Conservation (phyloP, 2,888 invertebrate species). For the Argyresthia albistria region DNA sequence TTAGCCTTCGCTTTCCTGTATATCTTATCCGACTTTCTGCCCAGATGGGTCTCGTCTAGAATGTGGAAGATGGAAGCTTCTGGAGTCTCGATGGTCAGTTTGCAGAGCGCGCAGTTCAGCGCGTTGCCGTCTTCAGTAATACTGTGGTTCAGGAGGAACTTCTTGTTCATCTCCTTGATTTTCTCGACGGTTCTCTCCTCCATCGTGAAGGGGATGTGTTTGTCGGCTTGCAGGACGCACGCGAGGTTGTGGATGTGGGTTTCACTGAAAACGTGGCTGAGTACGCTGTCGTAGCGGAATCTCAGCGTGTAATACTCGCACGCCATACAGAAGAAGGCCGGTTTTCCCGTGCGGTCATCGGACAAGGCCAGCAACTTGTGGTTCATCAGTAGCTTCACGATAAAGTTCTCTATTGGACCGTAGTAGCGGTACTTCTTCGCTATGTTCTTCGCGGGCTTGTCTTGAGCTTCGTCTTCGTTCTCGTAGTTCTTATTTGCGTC, state of each 20-base stretch:
- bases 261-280: conserved; percentile 60
- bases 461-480: conserved; percentile 47
- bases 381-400: conserved; percentile 41
- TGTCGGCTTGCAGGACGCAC: conserved; percentile 48
- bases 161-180: conserved; percentile 49
- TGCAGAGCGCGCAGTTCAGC: conserved; percentile 42
- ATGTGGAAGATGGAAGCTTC: conserved; percentile 48
- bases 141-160: conserved; percentile 42
- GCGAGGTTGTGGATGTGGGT: conserved; percentile 55
- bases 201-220: conserved; percentile 40
- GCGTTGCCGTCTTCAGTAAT: conserved; percentile 27
- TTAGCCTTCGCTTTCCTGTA: conserved; percentile 41
- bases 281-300: conserved; percentile 59
- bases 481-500: conserved; percentile 58
- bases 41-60: conserved; percentile 54
- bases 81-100: conserved; percentile 27
- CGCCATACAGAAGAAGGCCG: conserved; percentile 61
- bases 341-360: conserved; percentile 58
- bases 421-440: conserved; percentile 58
- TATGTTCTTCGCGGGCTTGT: conserved; percentile 46
- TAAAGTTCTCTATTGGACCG: conserved; percentile 52
- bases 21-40: conserved; percentile 47
- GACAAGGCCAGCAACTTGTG: conserved; percentile 52
- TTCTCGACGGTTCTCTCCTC: conserved; percentile 38
- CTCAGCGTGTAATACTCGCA: conserved; percentile 62